phyloP scores from a whole-genome alignment of 2,888 invertebrate genomes.

The Drymonia ruficornis region DNA sequence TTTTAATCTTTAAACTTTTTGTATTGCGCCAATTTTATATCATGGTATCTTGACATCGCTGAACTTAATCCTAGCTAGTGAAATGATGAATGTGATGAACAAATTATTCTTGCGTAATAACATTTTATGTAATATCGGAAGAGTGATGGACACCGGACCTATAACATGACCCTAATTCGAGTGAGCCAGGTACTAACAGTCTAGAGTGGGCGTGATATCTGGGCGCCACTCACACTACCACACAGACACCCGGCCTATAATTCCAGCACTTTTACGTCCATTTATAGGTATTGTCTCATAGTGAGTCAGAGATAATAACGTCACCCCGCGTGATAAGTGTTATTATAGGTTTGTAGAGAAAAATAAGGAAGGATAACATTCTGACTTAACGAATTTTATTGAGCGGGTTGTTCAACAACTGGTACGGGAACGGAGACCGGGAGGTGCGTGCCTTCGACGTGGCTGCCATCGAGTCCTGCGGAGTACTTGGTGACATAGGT shows the following conservation, averaged over 20 bases:
- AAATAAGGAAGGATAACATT: background rate
- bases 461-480: constrained; percentile 57
- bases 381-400: background rate
- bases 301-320: constrained; percentile 34
- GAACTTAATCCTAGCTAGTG: constrained; percentile 5
- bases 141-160: constrained; percentile 1
- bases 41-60: constrained; percentile 14
- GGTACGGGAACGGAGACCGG: constrained; percentile 37
- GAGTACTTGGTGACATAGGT: constrained; percentile 61
- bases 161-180: constrained; percentile 10
- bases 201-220: constrained; percentile 25
- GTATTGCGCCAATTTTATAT: constrained; percentile 18
- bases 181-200: constrained; percentile 10
- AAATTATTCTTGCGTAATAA: background rate
- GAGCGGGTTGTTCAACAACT: constrained; percentile 1
- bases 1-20: constrained; percentile 24
- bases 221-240: constrained; percentile 29
- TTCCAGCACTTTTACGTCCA: constrained; percentile 33
- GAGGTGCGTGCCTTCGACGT: constrained; percentile 54
- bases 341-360: background rate
- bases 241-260: constrained; percentile 18
- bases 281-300: constrained; percentile 32
- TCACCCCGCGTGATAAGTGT: constrained; percentile 25
- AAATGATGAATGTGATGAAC: background rate
- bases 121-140: constrained; percentile 1